Evolutionary conservation across 2,888 invertebrate genomes (phyloP), one percentile per base, ranked within the genome.

Genomic region (Acronicta psi): DNA sequence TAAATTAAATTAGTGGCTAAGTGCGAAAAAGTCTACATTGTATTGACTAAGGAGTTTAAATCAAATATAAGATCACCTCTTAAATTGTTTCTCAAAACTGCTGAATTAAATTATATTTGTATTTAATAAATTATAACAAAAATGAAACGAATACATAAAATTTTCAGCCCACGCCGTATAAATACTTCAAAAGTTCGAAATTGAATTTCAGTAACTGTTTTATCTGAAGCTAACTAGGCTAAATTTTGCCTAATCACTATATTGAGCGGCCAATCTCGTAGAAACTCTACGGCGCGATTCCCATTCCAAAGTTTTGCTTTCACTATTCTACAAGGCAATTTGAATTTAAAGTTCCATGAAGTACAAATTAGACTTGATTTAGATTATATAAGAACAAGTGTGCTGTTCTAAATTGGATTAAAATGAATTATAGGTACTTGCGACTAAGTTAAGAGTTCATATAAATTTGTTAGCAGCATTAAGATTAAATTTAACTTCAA

Each of bases 171-270:
- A 37, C 36, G 57, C 41, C 36, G 10, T 47, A 56, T 59, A 52
- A 66, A 58, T 53, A 60, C 43, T 25, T 25, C 16, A 59, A 57
- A 66, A 42, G 51, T 52, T 23, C 16, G 45, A 29, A 66, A 76
- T 75, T 69, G 57, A 73, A 63, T 75, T 70, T 62, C 64, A 45
- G 56, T 43, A 49, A 67, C 43, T 44, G 58, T 70, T 43, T 60
- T 69, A 57, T 34, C 34, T 18, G 34, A 57, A 54, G 57, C 45
- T 54, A 56, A 60, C 25, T 7, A 41, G 14, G 23, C 42, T 29
- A 59, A 73, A 42, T 75, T 66, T 47, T 44, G 59, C 29, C 47
- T 58, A 66, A 63, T 75, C 54, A 55, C 54, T 59, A 43, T 51
- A 61, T 71, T 18, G 43, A 56, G 44, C 50, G 14, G 42, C 50